Evolutionary conservation across 2,888 invertebrate genomes (phyloP).

Genomic region (Heliconius erato): DNA sequence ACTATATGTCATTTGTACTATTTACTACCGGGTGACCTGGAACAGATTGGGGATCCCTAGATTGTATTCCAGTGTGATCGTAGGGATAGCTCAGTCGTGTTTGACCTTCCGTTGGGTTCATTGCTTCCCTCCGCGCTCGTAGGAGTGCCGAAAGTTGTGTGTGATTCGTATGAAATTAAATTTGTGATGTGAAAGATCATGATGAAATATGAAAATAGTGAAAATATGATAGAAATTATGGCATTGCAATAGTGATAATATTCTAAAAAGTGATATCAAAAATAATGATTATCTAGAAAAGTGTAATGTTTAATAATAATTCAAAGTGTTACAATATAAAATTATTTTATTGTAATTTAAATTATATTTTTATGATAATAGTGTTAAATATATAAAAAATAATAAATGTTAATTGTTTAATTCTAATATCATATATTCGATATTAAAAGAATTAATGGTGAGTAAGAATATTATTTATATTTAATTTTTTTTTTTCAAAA

Average conservation of each 20-base stretch:
- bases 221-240: background rate
- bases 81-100: slow-evolving; percentile 1
- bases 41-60: background rate
- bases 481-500: too few species aligned
- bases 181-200: background rate
- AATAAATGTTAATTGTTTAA: background rate
- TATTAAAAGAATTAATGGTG: background rate
- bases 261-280: background rate
- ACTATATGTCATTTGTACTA: background rate
- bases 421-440: too few species aligned
- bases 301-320: background rate
- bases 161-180: background rate
- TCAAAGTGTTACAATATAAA: background rate
- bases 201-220: background rate
- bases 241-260: background rate
- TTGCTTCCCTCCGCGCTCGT: background rate
- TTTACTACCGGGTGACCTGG: background rate
- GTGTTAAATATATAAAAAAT: background rate
- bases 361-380: background rate
- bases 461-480: background rate
- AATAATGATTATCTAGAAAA: background rate
- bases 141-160: background rate
- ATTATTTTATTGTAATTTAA: background rate
- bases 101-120: background rate
- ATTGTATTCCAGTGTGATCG: background rate